These are phyloP conservation scores for Cassiopea xamachana DNA, from an alignment of 30 jellyfish, hydroid and myxozoan species.

Conservation along the genomic window DNA sequence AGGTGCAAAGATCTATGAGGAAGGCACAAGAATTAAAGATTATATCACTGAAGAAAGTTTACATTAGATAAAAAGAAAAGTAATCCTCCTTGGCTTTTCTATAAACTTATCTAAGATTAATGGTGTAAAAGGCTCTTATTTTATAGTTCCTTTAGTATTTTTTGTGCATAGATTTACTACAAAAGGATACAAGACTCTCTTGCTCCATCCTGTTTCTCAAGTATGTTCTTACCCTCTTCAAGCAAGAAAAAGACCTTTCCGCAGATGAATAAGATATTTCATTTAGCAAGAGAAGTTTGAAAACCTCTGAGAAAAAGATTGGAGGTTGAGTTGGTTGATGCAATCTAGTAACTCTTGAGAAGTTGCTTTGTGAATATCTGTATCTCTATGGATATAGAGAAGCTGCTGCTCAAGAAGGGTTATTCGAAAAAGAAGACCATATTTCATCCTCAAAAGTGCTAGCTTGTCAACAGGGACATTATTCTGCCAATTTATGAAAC, in stretches of 20 bases:
- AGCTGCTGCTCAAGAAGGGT: no score
- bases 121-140: background rate
- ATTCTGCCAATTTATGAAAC: conserved; percentile 16
- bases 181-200: conserved; percentile 51
- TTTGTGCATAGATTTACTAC: conserved; percentile 47
- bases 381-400: no score
- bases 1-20: no score
- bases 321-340: no score
- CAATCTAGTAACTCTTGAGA: no score
- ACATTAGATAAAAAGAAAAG: background rate
- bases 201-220: conserved; percentile 58
- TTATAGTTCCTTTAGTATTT: conserved; percentile 24
- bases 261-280: conserved; percentile 51
- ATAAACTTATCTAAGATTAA: background rate
- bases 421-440: no score
- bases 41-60: no score
- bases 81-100: conserved; percentile 46
- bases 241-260: conserved; percentile 52
- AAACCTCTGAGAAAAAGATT: conserved; percentile 18
- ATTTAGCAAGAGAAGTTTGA: conserved; percentile 32
- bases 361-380: no score
- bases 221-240: conserved; percentile 10
- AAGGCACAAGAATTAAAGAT: no score
- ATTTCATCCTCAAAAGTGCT: conserved; percentile 1
- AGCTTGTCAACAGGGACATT: conserved; percentile 16